Conservation (phyloP, 2,113 vertebrate genomes). For the Mormyrus iriodes region DNA sequence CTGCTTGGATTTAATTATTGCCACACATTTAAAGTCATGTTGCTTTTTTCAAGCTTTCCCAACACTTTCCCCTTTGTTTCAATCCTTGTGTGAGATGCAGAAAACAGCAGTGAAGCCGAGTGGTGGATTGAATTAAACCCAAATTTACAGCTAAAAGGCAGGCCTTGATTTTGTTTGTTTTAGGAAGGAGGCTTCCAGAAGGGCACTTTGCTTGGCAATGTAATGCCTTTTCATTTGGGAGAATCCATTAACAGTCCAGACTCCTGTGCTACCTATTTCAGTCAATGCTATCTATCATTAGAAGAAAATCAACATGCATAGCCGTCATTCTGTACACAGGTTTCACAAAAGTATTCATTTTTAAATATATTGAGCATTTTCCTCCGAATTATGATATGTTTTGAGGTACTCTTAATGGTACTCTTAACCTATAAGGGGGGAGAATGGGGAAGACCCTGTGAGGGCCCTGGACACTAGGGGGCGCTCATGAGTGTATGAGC, state of each 20-base stretch:
- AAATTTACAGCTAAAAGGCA: background rate
- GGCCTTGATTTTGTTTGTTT: background rate
- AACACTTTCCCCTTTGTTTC: background rate
- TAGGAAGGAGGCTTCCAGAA: background rate
- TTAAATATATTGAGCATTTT: background rate
- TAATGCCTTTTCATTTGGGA: constrained; percentile 23
- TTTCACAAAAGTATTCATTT: background rate
- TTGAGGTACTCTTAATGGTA: background rate
- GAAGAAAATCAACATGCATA: constrained; percentile 17
- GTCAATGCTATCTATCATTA: constrained; percentile 23
- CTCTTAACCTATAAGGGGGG: background rate
- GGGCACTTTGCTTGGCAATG: background rate
- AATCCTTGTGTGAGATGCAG: too few species aligned
- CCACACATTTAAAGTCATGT: background rate
- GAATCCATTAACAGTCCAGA: background rate
- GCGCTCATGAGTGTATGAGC: background rate
- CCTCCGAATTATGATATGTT: background rate
- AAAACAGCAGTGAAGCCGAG: background rate
- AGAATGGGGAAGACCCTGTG: background rate
- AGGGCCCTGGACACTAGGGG: background rate
- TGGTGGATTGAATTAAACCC: background rate
- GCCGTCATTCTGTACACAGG: background rate
- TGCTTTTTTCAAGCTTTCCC: background rate
- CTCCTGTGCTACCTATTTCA: constrained; percentile 18
- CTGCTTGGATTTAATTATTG: background rate